Base-by-base conservation (phyloP, 2,797 vertebrate genomes). In the Cyclura pinguis region DNA sequence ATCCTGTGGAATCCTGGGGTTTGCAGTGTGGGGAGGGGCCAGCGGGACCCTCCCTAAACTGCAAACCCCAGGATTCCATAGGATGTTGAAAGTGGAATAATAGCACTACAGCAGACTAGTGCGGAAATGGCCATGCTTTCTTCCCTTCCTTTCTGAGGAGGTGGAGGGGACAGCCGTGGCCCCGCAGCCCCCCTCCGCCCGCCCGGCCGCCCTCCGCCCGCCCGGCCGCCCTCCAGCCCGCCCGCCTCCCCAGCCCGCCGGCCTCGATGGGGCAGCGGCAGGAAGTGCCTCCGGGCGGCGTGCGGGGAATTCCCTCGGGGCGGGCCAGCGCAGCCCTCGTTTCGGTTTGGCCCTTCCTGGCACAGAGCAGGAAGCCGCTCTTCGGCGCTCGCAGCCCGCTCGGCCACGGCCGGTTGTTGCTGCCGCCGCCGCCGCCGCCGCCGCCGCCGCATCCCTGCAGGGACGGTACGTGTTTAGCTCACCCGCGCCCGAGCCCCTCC, bases 221-320 rank as follows among this genome's bases (percentile, higher is more conserved):
- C 32, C 27, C 1, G 1, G n/a, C n/a, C n/a, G n/a, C 12, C 57
- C 57, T 13, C 3, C 24, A 32, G 6, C 52, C 77, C 1, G 6
- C 32, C 27, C 1, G 1, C 52, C 13, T 7, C 2, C 59, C 59
- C 32, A 35, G 32, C 7, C 6, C 18, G 12, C 64, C 32, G 2
- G 67, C 18, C 29, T 7, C 6, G 47, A 1, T 32, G n/a, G 78
- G 55, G 24, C 7, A 24, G 84, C 42, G 42, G 42, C 76, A 90
- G 89, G 89, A 90, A 90, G 89, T 74, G 27, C 35, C 76, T 69
- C 42, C 6, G 27, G 35, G 47, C 52, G 10, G 77, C 4, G 13
- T 10, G 57, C 69, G 3, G 84, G 76, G 64, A 81, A 73, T 27
- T 3, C 55, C n/a, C 67, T 42, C 57, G 4, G 74, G 83, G 83